These are phyloP conservation scores for Anticlea derivata DNA, from an alignment of 2,888 invertebrate genomes.

Conservation along the genomic window DNA sequence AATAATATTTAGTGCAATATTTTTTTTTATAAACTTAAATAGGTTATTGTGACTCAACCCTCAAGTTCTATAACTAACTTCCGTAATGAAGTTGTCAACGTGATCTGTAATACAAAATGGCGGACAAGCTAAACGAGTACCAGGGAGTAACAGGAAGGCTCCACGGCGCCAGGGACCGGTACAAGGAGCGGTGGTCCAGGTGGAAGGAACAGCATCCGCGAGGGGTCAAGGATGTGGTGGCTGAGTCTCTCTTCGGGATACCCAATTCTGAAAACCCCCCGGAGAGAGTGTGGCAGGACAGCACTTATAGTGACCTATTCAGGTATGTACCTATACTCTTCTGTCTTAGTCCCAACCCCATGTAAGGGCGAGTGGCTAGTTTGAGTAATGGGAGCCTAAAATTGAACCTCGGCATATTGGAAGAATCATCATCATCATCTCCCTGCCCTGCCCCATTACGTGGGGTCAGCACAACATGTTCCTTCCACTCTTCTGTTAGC, in stretches of 20 bases:
- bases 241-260: conserved; percentile 70
- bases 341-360: too few species aligned
- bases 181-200: conserved; percentile 84
- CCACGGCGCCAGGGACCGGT: conserved; percentile 86
- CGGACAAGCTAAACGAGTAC: conserved; percentile 92
- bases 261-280: conserved; percentile 69
- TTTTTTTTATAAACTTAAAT: too few species aligned
- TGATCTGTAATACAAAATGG: conserved; percentile 69
- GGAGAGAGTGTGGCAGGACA: conserved; percentile 65
- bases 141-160: conserved; percentile 89
- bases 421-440: too few species aligned
- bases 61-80: neutral
- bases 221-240: conserved; percentile 78
- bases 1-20: too few species aligned
- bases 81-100: neutral
- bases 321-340: conserved; percentile 53
- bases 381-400: too few species aligned
- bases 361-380: too few species aligned
- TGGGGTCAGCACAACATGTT: too few species aligned
- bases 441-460: too few species aligned
- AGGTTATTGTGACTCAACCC: too few species aligned
- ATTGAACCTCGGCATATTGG: too few species aligned
- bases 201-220: conserved; percentile 86
- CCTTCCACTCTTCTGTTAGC: too few species aligned
- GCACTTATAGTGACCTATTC: conserved; percentile 68